Evolutionary conservation across 2,888 invertebrate species (phyloP).

Genomic region (Phlogophora meticulosa): DNA sequence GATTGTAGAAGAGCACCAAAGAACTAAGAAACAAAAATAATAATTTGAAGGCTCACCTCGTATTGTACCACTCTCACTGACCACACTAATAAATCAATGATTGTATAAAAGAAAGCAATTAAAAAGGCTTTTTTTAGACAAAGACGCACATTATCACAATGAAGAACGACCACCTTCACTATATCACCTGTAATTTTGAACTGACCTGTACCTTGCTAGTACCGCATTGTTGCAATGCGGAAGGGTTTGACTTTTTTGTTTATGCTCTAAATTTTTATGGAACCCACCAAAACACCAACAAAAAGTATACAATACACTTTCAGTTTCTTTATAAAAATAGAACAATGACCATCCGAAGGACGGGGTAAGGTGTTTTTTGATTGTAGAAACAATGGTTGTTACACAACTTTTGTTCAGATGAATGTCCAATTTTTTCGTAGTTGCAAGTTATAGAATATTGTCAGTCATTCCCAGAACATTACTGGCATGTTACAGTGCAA

Average conservation of each 20-base stretch:
- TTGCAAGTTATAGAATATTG: constrained; percentile 66
- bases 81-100: constrained; percentile 87
- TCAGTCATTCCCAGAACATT: constrained; percentile 77
- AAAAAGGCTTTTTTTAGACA: constrained; percentile 80
- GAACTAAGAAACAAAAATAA: constrained; percentile 62
- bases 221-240: constrained; percentile 84
- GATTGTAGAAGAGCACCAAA: constrained; percentile 5
- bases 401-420: constrained; percentile 82
- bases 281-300: constrained; percentile 79
- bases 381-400: constrained; percentile 81
- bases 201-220: constrained; percentile 80
- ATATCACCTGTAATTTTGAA: constrained; percentile 89
- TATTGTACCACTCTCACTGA: constrained; percentile 73
- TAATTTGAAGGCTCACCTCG: constrained; percentile 72
- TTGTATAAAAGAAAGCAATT: constrained; percentile 87
- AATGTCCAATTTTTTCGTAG: constrained; percentile 70
- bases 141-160: constrained; percentile 86
- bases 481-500: constrained; percentile 62
- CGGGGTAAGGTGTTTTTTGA: constrained; percentile 89
- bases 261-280: constrained; percentile 89
- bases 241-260: constrained; percentile 87
- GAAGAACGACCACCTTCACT: constrained; percentile 83
- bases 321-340: constrained; percentile 89
- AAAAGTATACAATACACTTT: constrained; percentile 88
- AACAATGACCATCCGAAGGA: constrained; percentile 72